Evolutionary conservation across 2,797 vertebrate genomes (phyloP), one percentile per base, ranked within the genome.

Genomic region (Oryzias sinensis): DNA sequence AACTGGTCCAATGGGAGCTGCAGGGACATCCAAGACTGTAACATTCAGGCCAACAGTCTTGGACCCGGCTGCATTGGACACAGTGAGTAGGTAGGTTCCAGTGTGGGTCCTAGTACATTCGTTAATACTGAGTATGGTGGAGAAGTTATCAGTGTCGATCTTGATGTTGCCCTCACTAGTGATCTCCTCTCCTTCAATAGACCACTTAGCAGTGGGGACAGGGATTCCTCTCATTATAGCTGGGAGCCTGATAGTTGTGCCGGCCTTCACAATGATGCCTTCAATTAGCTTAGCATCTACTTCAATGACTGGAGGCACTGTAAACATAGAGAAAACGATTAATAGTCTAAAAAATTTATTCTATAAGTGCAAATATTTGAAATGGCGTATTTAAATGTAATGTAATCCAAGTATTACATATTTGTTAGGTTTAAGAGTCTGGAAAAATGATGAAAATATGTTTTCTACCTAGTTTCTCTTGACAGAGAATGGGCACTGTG

Each of bases 171-270:
- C 95, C 78, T 94, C 74, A 54, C 92, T 92, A 70, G 83, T 93
- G 76, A 99, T 93, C 90, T 98, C 97, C 80, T 70, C 87, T 59
- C 88, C 92, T 65, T 99, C 97, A 0, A 93, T 90, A 60, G 87
- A 85, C 97, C 97, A 99, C 78, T 99, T 99, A 73, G 93, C 94
- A 53, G 92, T 92, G 43, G 97, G 97, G 77, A 94, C 62, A 9
- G 97, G 97, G 20, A 98, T 93, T 77, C 97, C 97, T 90, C 93
- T 95, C 92, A 99, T 98, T 53, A 99, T 95, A 0, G 97, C 97
- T 72, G 97, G 97, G 60, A 99, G 90, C 76, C 93, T 92, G 72
- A 98, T 97, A 65, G 95, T 97, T 70, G 92, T 98, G 71, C 97
- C 97, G 25, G 96, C 96, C 88, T 99, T 99, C 52, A 98, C 96